These are phyloP conservation scores for Archegozetes longisetosus DNA, from an alignment of 1,140 invertebrate species.

Conservation along the genomic window DNA sequence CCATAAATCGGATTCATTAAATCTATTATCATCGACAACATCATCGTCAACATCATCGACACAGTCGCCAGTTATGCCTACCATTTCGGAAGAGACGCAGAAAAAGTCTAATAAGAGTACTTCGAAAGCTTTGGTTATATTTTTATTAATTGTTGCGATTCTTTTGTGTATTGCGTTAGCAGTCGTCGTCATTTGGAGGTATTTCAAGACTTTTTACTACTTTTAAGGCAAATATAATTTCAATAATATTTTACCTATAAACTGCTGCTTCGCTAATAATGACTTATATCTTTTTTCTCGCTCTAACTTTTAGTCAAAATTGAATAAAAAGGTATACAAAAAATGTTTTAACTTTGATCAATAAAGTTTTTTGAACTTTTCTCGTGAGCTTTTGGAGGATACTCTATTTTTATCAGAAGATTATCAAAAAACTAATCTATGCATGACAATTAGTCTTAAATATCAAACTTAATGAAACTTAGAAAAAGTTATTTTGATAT, in stretches of 20 bases:
- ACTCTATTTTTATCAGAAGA: no score
- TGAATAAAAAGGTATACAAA: neutral
- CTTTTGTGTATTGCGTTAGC: slow-evolving; percentile 10
- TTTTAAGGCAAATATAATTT: neutral
- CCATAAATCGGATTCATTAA: neutral
- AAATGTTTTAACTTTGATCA: neutral
- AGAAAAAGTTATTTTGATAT: no score
- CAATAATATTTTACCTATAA: neutral
- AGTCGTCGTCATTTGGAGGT: slow-evolving; percentile 13
- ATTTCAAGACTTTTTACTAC: slow-evolving; percentile 1
- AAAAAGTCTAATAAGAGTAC: neutral
- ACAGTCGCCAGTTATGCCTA: neutral
- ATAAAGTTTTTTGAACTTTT: no score
- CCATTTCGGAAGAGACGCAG: neutral
- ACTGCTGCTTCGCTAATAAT: neutral
- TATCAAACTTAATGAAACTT: no score
- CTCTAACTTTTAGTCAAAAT: neutral
- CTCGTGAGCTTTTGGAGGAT: no score
- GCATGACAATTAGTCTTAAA: no score
- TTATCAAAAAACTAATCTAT: no score
- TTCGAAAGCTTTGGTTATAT: slow-evolving; percentile 11
- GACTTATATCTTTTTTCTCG: neutral
- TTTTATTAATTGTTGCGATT: slow-evolving; percentile 8
- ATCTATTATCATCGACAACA: neutral
- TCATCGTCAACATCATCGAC: neutral